phyloP scores from a whole-genome alignment of 2,797 vertebrate species.

The Micrastur ruficollis region DNA sequence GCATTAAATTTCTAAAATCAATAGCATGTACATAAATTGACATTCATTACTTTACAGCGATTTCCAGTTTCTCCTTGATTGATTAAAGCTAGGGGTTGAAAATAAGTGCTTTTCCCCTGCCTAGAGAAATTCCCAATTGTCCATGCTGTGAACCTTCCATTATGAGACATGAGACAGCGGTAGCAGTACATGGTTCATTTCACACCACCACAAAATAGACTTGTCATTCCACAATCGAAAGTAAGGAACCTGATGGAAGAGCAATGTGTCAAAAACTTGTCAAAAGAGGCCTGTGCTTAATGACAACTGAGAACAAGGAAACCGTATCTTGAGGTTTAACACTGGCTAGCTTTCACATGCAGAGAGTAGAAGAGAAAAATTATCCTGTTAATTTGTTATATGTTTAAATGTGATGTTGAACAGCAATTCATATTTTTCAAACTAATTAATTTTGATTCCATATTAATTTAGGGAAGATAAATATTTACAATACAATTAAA shows the following conservation, averaged over 20 bases:
- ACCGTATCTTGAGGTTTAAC: not conserved
- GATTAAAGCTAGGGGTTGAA: conserved; percentile 72
- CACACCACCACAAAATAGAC: conserved; percentile 71
- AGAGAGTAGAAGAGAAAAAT: not conserved
- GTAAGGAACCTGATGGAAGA: conserved; percentile 67
- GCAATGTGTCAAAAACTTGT: conserved; percentile 68
- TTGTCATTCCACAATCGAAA: conserved; percentile 66
- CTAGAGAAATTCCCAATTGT: conserved; percentile 71
- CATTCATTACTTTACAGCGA: conserved; percentile 60
- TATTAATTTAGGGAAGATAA: conserved; percentile 56
- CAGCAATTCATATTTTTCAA: conserved; percentile 35
- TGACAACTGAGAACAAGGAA: conserved; percentile 52
- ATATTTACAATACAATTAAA: conserved; percentile 57
- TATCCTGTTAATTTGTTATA: conserved; percentile 19
- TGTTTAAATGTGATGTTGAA: conserved; percentile 20
- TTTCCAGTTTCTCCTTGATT: conserved; percentile 71
- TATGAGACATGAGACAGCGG: conserved; percentile 70
- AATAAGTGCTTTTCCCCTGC: conserved; percentile 69
- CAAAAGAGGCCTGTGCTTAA: conserved; percentile 33
- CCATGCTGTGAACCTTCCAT: conserved; percentile 71
- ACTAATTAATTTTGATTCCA: conserved; percentile 54
- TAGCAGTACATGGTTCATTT: conserved; percentile 64
- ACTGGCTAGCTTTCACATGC: not conserved
- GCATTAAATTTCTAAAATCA: conserved; percentile 67
- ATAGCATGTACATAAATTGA: conserved; percentile 65